phyloP scores from a whole-genome alignment of 2,888 invertebrate genomes.

The Vesta saturnalis region DNA sequence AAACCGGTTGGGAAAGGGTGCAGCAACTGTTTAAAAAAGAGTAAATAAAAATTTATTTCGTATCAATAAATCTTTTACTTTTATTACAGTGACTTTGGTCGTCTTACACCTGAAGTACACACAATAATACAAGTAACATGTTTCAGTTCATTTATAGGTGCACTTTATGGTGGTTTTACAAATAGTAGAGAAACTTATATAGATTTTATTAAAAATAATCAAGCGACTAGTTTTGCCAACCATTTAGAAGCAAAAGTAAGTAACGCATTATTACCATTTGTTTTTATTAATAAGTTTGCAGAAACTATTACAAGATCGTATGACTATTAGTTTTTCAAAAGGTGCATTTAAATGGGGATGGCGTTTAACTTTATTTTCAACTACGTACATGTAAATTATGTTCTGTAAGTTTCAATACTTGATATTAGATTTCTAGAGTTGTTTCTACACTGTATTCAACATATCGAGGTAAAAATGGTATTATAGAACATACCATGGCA shows the following conservation, averaged over 20 bases:
- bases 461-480: constrained; percentile 73
- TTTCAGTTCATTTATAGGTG: constrained; percentile 71
- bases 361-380: constrained; percentile 74
- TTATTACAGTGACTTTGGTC: constrained; percentile 73
- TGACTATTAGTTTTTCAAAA: constrained; percentile 74
- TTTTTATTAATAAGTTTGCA: constrained; percentile 57
- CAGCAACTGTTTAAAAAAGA: constrained; percentile 28
- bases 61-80: constrained; percentile 1
- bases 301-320: constrained; percentile 76
- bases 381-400: constrained; percentile 71
- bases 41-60: constrained; percentile 18
- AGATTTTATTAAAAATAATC: constrained; percentile 77
- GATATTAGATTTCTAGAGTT: constrained; percentile 65
- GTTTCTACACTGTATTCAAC: constrained; percentile 71
- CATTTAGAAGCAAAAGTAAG: constrained; percentile 76
- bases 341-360: constrained; percentile 78
- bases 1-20: constrained; percentile 39
- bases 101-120: constrained; percentile 69
- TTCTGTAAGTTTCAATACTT: not conserved
- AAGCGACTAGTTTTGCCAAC: constrained; percentile 74
- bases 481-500: constrained; percentile 73
- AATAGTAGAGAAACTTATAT: constrained; percentile 69
- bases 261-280: not conserved
- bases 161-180: constrained; percentile 71
- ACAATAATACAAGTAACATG: constrained; percentile 69